These are phyloP conservation scores for Pseudomyrmex concolor DNA, from an alignment of 1,140 invertebrate species.

Conservation along the genomic window DNA sequence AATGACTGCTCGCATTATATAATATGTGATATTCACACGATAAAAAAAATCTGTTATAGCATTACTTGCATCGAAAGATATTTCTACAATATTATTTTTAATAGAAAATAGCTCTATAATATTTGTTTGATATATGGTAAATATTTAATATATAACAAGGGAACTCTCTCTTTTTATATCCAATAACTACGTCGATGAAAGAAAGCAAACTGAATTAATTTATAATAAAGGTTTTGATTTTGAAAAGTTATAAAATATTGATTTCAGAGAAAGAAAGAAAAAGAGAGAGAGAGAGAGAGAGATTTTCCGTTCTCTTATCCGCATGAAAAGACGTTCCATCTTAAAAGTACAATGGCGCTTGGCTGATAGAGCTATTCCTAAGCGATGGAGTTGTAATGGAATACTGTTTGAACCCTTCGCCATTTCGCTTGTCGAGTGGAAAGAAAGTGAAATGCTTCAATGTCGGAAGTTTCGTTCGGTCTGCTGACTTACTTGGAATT, in stretches of 20 bases:
- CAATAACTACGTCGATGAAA: too few species aligned
- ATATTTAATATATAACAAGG: too few species aligned
- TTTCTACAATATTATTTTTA: too few species aligned
- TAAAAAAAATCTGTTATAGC: slow-evolving; percentile 11
- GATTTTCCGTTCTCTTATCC: slow-evolving; percentile 20
- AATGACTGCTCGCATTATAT: neutral
- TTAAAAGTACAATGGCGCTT: slow-evolving; percentile 34
- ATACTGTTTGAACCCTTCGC: slow-evolving; percentile 49
- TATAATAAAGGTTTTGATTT: too few species aligned
- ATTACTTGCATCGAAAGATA: slow-evolving; percentile 8
- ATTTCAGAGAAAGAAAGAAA: too few species aligned
- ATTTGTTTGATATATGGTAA: too few species aligned
- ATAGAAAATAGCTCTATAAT: too few species aligned
- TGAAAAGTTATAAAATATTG: too few species aligned
- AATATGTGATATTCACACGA: neutral
- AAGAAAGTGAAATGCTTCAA: slow-evolving; percentile 58
- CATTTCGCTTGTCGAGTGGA: slow-evolving; percentile 39
- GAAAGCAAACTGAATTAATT: too few species aligned
- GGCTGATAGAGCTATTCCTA: slow-evolving; percentile 41
- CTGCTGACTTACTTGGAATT: slow-evolving; percentile 44
- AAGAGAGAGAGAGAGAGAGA: too few species aligned
- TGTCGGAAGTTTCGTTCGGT: slow-evolving; percentile 50
- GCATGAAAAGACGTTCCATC: slow-evolving; percentile 21
- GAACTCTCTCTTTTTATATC: too few species aligned
- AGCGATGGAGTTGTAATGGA: slow-evolving; percentile 53